These are phyloP conservation scores for Drosophila ogumai DNA, from an alignment of 1,140 invertebrate genomes.

Conservation along the genomic window DNA sequence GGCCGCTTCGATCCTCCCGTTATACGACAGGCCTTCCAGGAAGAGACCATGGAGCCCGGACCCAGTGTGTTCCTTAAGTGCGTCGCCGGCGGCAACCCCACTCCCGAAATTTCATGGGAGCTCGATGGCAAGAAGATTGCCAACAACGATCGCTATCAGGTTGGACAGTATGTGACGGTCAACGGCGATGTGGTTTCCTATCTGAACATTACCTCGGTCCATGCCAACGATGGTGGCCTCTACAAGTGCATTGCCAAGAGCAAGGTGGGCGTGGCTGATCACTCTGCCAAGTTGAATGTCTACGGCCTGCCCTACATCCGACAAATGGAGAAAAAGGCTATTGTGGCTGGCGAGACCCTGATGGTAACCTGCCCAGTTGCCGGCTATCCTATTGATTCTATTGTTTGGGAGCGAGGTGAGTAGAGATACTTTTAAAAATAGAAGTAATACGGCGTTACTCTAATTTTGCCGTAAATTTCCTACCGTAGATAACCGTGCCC, in stretches of 20 bases:
- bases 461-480: not conserved
- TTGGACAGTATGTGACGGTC: slow-evolving; percentile 94
- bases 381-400: slow-evolving; percentile 96
- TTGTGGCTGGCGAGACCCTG: slow-evolving; percentile 95
- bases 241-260: slow-evolving; percentile 96
- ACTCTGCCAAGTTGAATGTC: slow-evolving; percentile 95
- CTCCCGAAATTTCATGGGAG: slow-evolving; percentile 97
- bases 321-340: slow-evolving; percentile 96
- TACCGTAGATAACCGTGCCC: slow-evolving; percentile 86
- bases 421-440: not conserved
- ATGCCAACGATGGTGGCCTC: slow-evolving; percentile 96
- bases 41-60: slow-evolving; percentile 94
- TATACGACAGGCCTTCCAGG: slow-evolving; percentile 93
- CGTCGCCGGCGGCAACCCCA: slow-evolving; percentile 91
- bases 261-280: slow-evolving; percentile 94
- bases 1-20: slow-evolving; percentile 96
- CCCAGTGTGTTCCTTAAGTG: slow-evolving; percentile 93
- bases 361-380: slow-evolving; percentile 96
- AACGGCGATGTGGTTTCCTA: slow-evolving; percentile 97
- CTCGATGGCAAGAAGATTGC: slow-evolving; percentile 94
- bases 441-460: too few species aligned
- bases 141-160: slow-evolving; percentile 91
- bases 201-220: slow-evolving; percentile 95
- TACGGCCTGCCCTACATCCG: slow-evolving; percentile 96
- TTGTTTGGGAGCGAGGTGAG: slow-evolving; percentile 95